Evolutionary conservation across 1,140 invertebrate genomes (phyloP), one percentile per base, ranked within the genome.

Genomic region (Sycobia sp.): DNA sequence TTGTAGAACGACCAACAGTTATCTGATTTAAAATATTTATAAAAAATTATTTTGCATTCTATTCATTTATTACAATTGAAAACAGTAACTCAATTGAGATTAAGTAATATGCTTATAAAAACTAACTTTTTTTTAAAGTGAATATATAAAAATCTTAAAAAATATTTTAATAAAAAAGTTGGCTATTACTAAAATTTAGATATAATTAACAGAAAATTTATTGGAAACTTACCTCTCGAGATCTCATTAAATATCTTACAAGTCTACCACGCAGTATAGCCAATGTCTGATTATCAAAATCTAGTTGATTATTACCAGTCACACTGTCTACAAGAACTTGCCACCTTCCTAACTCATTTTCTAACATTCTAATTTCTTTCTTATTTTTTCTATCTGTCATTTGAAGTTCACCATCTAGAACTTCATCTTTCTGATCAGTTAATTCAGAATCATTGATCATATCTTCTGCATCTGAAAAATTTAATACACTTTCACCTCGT

Each of bases 221-320:
- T 22, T 53, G 4, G 10, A 66, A 60, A 72, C 80, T 81, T 73
- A 94, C 92, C 85, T 98, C 94, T 78, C 90, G 86, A n/a, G 94
- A 96, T 61, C 94, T 84, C 94, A 98, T 98, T 18, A 97, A 85
- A 81, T 97, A 98, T 38, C 95, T 85, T 8, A 98, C 95, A 66
- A 95, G 86, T 64, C 95, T 85, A 8, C 97, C 97, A 36, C 93
- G 83, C n/a, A 99, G 83, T 49, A 98, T 92, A 0, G 95, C 96
- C 43, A 97, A 84, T 0, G 95, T 97, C 78, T 96, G 92, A 77
- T 90, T 92, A 77, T 98, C 96, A 76, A 94, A 89, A 71, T 94
- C 91, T 4, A 87, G 87, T 34, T 88, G 87, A 70, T 89, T 90
- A 7, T 87, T 85, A 4, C 92, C 93, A 34, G 90, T 90, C 2